Conservation (phyloP, 1,140 invertebrate species). For the Alviniconcha marisindica region DNA sequence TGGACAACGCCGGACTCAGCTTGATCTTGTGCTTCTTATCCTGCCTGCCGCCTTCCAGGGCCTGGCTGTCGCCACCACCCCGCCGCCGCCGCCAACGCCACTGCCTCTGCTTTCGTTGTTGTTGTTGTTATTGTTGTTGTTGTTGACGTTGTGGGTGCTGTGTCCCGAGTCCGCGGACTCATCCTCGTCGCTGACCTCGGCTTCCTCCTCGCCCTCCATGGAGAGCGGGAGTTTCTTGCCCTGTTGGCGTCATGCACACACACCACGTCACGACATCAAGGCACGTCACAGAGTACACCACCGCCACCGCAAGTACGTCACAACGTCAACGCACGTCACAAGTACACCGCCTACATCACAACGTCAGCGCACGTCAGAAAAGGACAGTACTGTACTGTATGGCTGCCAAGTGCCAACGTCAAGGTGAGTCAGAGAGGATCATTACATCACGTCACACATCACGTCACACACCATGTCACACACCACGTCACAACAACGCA, state of each 20-base stretch:
- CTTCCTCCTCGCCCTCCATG: constrained; percentile 51
- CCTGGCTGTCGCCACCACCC: not conserved
- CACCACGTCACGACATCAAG: no score
- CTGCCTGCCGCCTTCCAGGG: constrained; percentile 48
- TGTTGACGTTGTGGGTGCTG: constrained; percentile 50
- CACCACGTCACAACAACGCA: no score
- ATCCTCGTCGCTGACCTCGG: constrained; percentile 71
- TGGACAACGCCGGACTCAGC: constrained; percentile 74
- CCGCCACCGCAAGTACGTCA: no score
- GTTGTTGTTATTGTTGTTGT: constrained; percentile 47
- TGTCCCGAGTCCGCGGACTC: constrained; percentile 65
- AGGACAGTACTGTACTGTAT: no score
- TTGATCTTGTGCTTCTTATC: constrained; percentile 60
- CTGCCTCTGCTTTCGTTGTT: constrained; percentile 32
- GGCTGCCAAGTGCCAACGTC: no score
- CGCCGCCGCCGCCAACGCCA: not conserved
- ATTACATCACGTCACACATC: no score
- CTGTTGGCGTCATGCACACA: constrained; percentile 40
- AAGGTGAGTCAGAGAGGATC: no score
- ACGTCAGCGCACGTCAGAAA: no score
- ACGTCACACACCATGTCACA: no score
- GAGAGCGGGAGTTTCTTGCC: constrained; percentile 62
- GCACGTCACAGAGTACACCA: no score
- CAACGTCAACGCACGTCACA: no score
- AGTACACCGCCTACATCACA: no score